Conservation (phyloP, 1,140 invertebrate species). For the Berghia stephanieae region DNA sequence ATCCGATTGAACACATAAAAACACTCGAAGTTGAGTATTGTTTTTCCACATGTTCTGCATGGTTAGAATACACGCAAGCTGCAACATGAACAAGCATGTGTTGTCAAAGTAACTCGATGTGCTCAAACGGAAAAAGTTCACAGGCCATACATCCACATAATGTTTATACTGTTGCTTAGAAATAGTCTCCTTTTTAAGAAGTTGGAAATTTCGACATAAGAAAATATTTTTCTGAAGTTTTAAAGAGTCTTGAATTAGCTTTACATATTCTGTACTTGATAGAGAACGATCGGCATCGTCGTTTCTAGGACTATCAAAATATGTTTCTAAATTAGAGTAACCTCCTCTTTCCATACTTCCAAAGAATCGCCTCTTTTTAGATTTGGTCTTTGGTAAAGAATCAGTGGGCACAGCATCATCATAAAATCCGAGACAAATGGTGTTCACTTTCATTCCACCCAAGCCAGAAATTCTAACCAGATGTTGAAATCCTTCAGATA, state of each 20-base stretch:
- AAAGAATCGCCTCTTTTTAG: conserved; percentile 41
- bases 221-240: conserved; percentile 95
- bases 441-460: conserved; percentile 99
- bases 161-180: conserved; percentile 46
- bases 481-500: conserved; percentile 91
- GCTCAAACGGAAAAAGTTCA: conserved; percentile 65
- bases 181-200: conserved; percentile 73
- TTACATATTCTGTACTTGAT: conserved; percentile 80
- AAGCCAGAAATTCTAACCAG: conserved; percentile 90
- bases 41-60: conserved; percentile 74
- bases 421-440: conserved; percentile 86
- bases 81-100: conserved; percentile 86
- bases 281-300: conserved; percentile 56
- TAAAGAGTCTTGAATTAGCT: conserved; percentile 83
- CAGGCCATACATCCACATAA: conserved; percentile 97
- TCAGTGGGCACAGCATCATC: conserved; percentile 60
- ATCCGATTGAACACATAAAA: conserved; percentile 74
- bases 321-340: conserved; percentile 37
- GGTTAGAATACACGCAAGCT: conserved; percentile 94
- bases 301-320: conserved; percentile 55
- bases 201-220: conserved; percentile 89
- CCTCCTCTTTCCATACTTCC: conserved; percentile 22
- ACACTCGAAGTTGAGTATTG: conserved; percentile 82
- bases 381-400: conserved; percentile 41
- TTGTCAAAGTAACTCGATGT: conserved; percentile 72